These are phyloP conservation scores for Stenchaetothrips biformis DNA, from an alignment of 2,888 invertebrate genomes.

Conservation along the genomic window DNA sequence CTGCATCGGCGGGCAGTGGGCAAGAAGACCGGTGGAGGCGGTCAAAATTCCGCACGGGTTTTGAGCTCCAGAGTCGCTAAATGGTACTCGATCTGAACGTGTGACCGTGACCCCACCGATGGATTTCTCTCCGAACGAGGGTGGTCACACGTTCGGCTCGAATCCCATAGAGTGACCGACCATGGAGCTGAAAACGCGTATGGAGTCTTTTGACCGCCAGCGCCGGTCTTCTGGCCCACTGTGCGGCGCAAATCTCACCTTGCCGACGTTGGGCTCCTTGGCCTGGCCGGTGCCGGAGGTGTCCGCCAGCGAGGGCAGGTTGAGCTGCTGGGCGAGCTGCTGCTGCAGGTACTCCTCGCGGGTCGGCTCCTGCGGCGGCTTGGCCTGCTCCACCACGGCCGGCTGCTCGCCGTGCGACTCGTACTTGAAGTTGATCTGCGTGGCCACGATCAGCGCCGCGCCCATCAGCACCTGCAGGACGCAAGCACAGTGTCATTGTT, in stretches of 20 bases:
- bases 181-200: no score
- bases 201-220: background rate
- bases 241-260: slow-evolving; percentile 34
- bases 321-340: slow-evolving; percentile 75
- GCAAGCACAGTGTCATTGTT: background rate
- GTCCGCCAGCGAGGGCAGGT: slow-evolving; percentile 70
- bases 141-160: no score
- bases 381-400: slow-evolving; percentile 53
- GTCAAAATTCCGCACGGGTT: no score
- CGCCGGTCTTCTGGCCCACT: no score
- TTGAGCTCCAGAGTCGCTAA: no score
- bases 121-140: no score
- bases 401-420: slow-evolving; percentile 43
- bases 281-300: slow-evolving; percentile 47
- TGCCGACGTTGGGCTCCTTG: slow-evolving; percentile 25
- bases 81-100: no score
- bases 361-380: slow-evolving; percentile 48
- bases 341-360: slow-evolving; percentile 77
- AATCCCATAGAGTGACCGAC: no score
- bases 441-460: slow-evolving; percentile 85
- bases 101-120: no score
- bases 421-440: slow-evolving; percentile 68
- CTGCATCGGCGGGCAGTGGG: no score
- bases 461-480: slow-evolving; percentile 73
- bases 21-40: no score